A percentile compares a stretch with the other conserved stretches of the same genome.
phyloP scores from a whole-genome alignment of 1,140 invertebrate species.

The Muscidifurax raptorellus region DNA sequence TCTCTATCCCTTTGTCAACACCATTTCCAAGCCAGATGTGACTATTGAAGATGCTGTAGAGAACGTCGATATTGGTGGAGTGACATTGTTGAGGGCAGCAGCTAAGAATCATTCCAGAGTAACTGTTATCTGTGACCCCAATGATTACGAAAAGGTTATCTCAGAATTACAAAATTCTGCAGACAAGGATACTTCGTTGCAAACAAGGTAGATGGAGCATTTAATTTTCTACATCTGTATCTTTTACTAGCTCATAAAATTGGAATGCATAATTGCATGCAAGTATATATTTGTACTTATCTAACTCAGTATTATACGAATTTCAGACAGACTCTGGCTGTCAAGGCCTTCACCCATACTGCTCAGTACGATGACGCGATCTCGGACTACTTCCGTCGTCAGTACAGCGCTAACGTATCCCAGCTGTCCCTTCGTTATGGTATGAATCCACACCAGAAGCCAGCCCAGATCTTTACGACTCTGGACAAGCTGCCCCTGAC shows the following conservation, averaged over 20 bases:
- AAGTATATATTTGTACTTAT: too few relatives aligned
- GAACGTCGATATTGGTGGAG: conserved; percentile 98
- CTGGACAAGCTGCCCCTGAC: conserved; percentile 88
- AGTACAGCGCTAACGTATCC: conserved; percentile 87
- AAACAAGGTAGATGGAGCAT: conserved; percentile 81
- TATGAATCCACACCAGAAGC: conserved; percentile 99
- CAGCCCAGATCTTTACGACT: conserved; percentile 94
- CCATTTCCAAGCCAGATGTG: conserved; percentile 88
- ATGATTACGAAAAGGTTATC: conserved; percentile 89
- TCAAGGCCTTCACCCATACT: conserved; percentile 98
- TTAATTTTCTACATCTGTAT: not conserved
- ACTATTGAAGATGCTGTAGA: conserved; percentile 94
- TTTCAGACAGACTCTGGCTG: conserved; percentile 83
- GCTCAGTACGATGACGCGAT: conserved; percentile 96
- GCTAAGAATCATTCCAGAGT: conserved; percentile 98
- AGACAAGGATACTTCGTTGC: conserved; percentile 80
- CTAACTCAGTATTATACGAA: conserved; percentile 25
- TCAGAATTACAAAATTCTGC: conserved; percentile 81
- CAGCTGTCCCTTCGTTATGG: conserved; percentile 94
- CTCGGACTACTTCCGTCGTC: conserved; percentile 95
- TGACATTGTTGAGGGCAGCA: conserved; percentile 94
- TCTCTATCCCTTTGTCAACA: conserved; percentile 96
- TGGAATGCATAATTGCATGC: not conserved
- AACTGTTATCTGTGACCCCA: conserved; percentile 94
- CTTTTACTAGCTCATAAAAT: not conserved